Evolutionary conservation across 92 coral and sea anemone species (phyloP).

Genomic region (Zoanthus sociatus): DNA sequence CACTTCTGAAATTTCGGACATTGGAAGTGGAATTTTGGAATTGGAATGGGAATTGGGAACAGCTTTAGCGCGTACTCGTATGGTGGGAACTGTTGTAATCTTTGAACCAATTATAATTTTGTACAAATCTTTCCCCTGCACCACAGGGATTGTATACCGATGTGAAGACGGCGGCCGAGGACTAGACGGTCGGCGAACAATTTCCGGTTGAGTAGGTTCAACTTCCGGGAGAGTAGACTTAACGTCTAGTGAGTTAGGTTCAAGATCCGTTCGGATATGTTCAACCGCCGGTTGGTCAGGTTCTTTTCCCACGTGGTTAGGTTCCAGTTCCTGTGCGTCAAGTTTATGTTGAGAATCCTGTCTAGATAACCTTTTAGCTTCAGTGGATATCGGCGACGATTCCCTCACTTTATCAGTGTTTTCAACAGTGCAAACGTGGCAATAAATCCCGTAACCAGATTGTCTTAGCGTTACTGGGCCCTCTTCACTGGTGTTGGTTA

Average conservation of each 20-base stretch:
- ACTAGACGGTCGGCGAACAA: constrained; percentile 28
- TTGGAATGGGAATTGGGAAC: constrained; percentile 13
- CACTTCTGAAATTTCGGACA: constrained; percentile 12
- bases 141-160: constrained; percentile 48
- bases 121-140: constrained; percentile 45
- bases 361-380: neutral
- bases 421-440: neutral
- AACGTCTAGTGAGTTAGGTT: neutral
- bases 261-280: neutral
- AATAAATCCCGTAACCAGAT: constrained; percentile 21
- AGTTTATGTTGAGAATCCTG: neutral
- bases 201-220: constrained; percentile 3
- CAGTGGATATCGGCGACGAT: neutral
- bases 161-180: constrained; percentile 43
- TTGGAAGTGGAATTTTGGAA: constrained; percentile 34
- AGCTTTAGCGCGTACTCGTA: constrained; percentile 28
- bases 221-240: neutral
- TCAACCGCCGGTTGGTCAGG: neutral
- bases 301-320: neutral
- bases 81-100: constrained; percentile 1
- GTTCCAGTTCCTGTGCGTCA: neutral
- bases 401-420: constrained; percentile 6
- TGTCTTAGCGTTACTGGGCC: constrained; percentile 15
- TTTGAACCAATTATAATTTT: constrained; percentile 44
- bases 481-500: neutral